phyloP scores from a whole-genome alignment of 2,888 invertebrate species.

The Perdita meconis region DNA sequence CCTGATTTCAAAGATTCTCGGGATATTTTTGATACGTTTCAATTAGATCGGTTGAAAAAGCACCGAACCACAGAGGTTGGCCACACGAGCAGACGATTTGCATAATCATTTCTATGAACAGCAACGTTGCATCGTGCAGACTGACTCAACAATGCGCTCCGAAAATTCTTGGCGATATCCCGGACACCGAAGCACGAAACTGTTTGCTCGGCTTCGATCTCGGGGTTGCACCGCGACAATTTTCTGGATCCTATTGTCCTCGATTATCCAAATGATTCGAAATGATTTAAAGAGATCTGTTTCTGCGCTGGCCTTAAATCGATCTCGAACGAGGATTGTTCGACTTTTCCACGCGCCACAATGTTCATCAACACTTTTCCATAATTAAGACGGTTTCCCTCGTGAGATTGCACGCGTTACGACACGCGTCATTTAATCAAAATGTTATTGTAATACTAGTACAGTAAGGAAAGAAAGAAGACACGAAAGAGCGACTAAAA shows the following conservation, averaged over 20 bases:
- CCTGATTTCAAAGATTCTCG: constrained; percentile 58
- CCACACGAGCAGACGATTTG: constrained; percentile 25
- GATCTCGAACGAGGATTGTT: constrained; percentile 63
- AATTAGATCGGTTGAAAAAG: constrained; percentile 36
- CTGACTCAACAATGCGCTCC: not conserved
- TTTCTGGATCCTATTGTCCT: not conserved
- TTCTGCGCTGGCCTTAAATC: constrained; percentile 50
- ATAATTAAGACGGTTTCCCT: constrained; percentile 72
- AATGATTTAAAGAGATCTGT: constrained; percentile 22
- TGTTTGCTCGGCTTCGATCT: no score
- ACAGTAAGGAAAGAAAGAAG: constrained; percentile 31
- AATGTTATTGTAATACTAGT: constrained; percentile 69
- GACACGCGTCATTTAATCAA: constrained; percentile 69
- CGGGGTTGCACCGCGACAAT: no score
- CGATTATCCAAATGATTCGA: constrained; percentile 7
- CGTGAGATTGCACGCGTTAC: constrained; percentile 70
- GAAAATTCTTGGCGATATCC: not conserved
- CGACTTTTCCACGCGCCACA: constrained; percentile 59
- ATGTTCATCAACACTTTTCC: constrained; percentile 64
- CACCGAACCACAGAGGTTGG: constrained; percentile 7
- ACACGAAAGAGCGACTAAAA: not conserved
- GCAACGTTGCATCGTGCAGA: constrained; percentile 16
- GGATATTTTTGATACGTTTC: constrained; percentile 59
- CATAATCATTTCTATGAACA: constrained; percentile 27
- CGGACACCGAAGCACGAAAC: not conserved